phyloP scores from a whole-genome alignment of 2,888 invertebrate genomes.

The Caenorhabditis imperialis region DNA sequence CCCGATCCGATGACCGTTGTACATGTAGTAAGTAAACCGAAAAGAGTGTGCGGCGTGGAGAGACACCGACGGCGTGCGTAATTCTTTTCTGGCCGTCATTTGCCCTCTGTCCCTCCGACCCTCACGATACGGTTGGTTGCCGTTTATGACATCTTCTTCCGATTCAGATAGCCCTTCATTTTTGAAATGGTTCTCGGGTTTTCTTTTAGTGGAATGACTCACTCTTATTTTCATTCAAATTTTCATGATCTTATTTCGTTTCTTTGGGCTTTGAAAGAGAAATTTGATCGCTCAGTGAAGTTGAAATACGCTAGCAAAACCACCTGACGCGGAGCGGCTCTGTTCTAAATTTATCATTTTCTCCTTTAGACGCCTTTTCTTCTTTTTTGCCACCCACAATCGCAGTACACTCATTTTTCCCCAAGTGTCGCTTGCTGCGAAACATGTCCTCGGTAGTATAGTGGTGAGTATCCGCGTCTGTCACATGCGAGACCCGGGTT shows the following conservation, averaged over 20 bases:
- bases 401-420: not conserved
- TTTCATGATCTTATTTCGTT: conserved; percentile 2
- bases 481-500: conserved; percentile 69
- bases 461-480: conserved; percentile 69
- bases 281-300: conserved; percentile 39
- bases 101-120: conserved; percentile 45
- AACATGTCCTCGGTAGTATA: conserved; percentile 64
- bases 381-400: not conserved
- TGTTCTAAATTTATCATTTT: conserved; percentile 22
- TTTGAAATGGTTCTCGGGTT: too few relatives aligned
- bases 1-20: conserved; percentile 52
- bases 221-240: too few relatives aligned
- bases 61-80: conserved; percentile 30
- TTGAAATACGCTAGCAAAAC: conserved; percentile 23
- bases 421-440: not conserved
- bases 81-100: conserved; percentile 45
- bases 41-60: conserved; percentile 22
- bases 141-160: conserved; percentile 27
- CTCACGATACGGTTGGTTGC: conserved; percentile 52
- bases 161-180: conserved; percentile 13
- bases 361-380: not conserved
- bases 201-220: too few relatives aligned
- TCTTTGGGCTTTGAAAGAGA: conserved; percentile 17
- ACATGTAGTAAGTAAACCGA: conserved; percentile 41
- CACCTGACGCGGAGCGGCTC: conserved; percentile 35